These are phyloP conservation scores for Rhamnusium bicolor DNA, from an alignment of 2,888 invertebrate species.

Conservation along the genomic window DNA sequence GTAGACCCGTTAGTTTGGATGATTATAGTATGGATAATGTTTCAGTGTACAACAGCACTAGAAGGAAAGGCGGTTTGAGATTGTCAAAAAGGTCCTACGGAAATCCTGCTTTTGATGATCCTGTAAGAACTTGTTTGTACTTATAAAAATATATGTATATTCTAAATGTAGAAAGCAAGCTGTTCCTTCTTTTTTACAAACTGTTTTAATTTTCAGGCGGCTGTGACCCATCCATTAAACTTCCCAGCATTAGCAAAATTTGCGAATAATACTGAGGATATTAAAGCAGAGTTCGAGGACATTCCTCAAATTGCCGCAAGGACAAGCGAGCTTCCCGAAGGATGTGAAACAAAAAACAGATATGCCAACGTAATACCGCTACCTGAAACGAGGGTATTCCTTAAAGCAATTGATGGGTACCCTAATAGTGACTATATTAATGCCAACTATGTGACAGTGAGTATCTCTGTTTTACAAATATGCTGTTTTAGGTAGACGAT, in stretches of 20 bases:
- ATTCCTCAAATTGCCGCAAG: conserved; percentile 86
- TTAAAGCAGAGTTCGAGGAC: conserved; percentile 86
- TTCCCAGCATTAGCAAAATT: conserved; percentile 86
- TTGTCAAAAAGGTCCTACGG: conserved; percentile 91
- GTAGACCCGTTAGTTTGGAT: conserved; percentile 90
- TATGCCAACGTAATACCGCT: conserved; percentile 96
- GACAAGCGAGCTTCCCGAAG: conserved; percentile 87
- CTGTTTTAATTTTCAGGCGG: conserved; percentile 69
- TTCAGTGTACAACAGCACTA: conserved; percentile 84
- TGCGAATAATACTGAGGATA: conserved; percentile 79
- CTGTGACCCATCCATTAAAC: conserved; percentile 83
- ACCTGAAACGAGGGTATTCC: conserved; percentile 89
- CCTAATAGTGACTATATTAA: conserved; percentile 93
- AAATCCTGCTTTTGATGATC: conserved; percentile 92
- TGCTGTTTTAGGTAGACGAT: too few species aligned
- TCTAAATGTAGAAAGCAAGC: too few species aligned
- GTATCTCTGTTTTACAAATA: conserved; percentile 56
- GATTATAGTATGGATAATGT: conserved; percentile 93
- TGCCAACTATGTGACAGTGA: conserved; percentile 92
- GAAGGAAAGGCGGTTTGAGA: conserved; percentile 82
- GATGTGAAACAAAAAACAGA: conserved; percentile 92
- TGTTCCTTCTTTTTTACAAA: neutral
- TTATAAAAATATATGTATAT: too few species aligned
- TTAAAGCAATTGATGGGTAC: conserved; percentile 81
- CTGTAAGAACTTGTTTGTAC: conserved; percentile 73